Percentiles rank a stretch among this genome's conserved stretches.
These are phyloP conservation scores for Chymomyza caudatula DNA, from an alignment of 2,888 invertebrate genomes.

Conservation along the genomic window DNA sequence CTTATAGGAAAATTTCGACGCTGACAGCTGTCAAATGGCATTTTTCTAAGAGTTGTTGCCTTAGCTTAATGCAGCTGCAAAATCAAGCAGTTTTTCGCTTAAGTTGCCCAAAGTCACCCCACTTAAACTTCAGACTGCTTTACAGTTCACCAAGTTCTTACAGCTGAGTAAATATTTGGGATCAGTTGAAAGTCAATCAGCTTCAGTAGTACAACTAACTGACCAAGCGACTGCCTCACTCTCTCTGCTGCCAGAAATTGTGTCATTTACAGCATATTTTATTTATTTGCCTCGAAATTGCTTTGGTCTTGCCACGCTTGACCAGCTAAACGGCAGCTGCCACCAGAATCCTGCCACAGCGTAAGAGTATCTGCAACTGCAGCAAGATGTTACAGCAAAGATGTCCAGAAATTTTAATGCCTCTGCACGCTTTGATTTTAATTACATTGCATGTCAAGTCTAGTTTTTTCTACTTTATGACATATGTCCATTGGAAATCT, in stretches of 20 bases:
- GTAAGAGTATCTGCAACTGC: constrained; percentile 3
- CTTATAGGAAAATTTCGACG: neutral
- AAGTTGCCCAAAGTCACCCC: neutral
- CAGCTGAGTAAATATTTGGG: constrained; percentile 11
- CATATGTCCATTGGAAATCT: constrained; percentile 52
- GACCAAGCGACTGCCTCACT: neutral
- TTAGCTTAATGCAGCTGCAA: neutral
- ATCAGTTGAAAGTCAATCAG: neutral
- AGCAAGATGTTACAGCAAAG: constrained; percentile 8
- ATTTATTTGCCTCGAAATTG: constrained; percentile 39
- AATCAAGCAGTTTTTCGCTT: neutral
- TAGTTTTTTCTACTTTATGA: constrained; percentile 34
- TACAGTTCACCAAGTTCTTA: constrained; percentile 52
- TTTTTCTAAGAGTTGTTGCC: too few relatives aligned
- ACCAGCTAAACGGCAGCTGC: constrained; percentile 40
- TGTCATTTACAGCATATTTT: constrained; percentile 23
- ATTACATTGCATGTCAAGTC: constrained; percentile 41
- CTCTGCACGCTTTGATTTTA: constrained; percentile 66
- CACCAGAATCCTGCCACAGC: neutral
- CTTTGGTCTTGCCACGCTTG: constrained; percentile 22
- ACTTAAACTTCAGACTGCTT: constrained; percentile 5
- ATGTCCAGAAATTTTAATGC: constrained; percentile 42
- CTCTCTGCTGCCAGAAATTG: constrained; percentile 12
- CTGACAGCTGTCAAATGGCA: neutral
- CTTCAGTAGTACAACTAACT: too few relatives aligned